Conservation (phyloP, 64 coral and sea anemone species). For the Stylophora pistillata region DNA sequence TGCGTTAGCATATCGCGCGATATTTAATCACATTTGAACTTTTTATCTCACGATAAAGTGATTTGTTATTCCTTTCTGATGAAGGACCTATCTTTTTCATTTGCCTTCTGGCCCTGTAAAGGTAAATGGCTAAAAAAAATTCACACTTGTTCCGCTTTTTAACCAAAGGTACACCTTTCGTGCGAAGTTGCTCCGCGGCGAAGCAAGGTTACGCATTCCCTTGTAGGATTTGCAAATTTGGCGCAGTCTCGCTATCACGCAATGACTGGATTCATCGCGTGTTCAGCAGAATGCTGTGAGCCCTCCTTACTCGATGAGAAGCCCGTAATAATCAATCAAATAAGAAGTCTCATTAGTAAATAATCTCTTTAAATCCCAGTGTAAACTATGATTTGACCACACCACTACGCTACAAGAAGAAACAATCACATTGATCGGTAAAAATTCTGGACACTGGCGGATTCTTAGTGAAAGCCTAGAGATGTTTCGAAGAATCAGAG, state of each 20-base stretch:
- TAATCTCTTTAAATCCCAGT: conserved; percentile 44
- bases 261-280: conserved; percentile 26
- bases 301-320: conserved; percentile 39
- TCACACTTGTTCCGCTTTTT: background rate
- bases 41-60: conserved; percentile 35
- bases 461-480: background rate
- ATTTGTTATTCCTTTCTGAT: background rate
- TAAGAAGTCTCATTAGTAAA: conserved; percentile 56
- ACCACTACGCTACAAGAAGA: background rate
- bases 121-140: background rate
- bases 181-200: background rate
- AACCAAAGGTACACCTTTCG: background rate
- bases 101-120: background rate
- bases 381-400: conserved; percentile 30
- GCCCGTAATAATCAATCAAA: conserved; percentile 42
- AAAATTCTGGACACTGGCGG: background rate
- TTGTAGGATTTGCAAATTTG: conserved; percentile 33
- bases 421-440: background rate
- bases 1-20: conserved; percentile 2
- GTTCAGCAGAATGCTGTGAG: conserved; percentile 12
- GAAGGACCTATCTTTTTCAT: background rate
- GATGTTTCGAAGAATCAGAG: too few species aligned
- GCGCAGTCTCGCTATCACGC: background rate
- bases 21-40: background rate
- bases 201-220: background rate